Percentiles rank a stretch among this genome's conserved stretches.
These are phyloP conservation scores for Paralichthys olivaceus DNA, from an alignment of 2,113 vertebrate genomes.

Conservation along the genomic window DNA sequence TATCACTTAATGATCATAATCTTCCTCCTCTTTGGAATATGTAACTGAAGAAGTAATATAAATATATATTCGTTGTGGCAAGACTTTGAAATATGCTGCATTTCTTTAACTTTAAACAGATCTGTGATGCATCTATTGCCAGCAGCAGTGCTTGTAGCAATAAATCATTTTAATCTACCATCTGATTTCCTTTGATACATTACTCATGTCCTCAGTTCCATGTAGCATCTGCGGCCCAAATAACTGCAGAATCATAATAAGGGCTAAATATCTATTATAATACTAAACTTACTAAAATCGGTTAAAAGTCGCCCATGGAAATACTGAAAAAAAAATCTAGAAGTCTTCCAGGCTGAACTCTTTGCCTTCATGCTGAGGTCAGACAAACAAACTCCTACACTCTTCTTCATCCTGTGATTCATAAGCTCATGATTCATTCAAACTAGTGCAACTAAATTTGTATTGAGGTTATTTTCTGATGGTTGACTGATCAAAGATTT, in stretches of 20 bases:
- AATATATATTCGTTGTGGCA: background rate
- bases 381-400: constrained; percentile 49
- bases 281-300: background rate
- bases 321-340: constrained; percentile 18
- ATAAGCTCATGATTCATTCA: constrained; percentile 31
- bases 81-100: background rate
- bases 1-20: too few relatives aligned
- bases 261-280: constrained; percentile 1
- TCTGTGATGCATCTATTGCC: background rate
- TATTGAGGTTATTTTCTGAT: constrained; percentile 50
- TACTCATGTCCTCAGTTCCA: constrained; percentile 9
- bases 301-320: constrained; percentile 12
- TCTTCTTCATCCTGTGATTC: constrained; percentile 38
- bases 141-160: background rate
- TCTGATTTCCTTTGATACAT: constrained; percentile 20
- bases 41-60: background rate
- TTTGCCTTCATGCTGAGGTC: constrained; percentile 39
- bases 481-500: constrained; percentile 57
- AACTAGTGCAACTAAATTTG: constrained; percentile 7
- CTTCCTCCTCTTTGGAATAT: too few relatives aligned
- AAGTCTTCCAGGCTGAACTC: constrained; percentile 32
- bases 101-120: background rate
- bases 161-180: constrained; percentile 4
- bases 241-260: background rate
- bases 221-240: background rate